Evolutionary conservation across 2,888 invertebrate genomes (phyloP), one percentile per base, ranked within the genome.

Genomic region (Lasius fuliginosus): DNA sequence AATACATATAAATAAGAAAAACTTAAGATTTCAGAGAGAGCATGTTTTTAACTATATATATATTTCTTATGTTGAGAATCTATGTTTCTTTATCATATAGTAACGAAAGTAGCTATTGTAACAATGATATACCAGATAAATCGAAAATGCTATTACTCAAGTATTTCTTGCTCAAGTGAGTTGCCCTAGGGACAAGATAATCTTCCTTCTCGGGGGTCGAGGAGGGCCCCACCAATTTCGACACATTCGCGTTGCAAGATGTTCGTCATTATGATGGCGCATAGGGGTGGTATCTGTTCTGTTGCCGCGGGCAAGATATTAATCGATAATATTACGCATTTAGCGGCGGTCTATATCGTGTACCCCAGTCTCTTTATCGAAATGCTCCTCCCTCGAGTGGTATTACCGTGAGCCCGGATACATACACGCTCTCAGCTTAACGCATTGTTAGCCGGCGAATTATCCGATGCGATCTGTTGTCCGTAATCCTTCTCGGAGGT

Each of bases 401-500:
- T 85, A 84, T 84, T 68, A 53, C 40, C 56, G 42, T 42, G 56
- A 53, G 56, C 74, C 79, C 23, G 53, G 84, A 74, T 68, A 79
- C 73, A 79, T 74, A 77, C 53, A 53, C 85, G 73, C 65, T 83
- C 84, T 65, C 30, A 68, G 82, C 82, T 73, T 74, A 74, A 77
- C 74, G 79, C 76, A 85, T 79, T 84, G 85, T 84, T 77, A 77
- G 65, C 27, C 58, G 74, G 73, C 73, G 84, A 79, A 85, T 85
- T 79, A 85, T 85, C 86, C 85, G 73, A 73, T 67, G 18, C 65
- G 67, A 82, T 65, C 82, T 58, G 75, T 73, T 82, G 81, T 82
- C 60, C 58, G 75, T 86, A 85, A 85, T 86, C 85, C 82, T 85
- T 82, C 85, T 85, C 86, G 42, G 56, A 18, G 75, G 46, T 81